A percentile compares a stretch with the other conserved stretches of the same genome.
Evolutionary conservation across 2,888 invertebrate genomes (phyloP).

Genomic region (Frankliniella intonsa): DNA sequence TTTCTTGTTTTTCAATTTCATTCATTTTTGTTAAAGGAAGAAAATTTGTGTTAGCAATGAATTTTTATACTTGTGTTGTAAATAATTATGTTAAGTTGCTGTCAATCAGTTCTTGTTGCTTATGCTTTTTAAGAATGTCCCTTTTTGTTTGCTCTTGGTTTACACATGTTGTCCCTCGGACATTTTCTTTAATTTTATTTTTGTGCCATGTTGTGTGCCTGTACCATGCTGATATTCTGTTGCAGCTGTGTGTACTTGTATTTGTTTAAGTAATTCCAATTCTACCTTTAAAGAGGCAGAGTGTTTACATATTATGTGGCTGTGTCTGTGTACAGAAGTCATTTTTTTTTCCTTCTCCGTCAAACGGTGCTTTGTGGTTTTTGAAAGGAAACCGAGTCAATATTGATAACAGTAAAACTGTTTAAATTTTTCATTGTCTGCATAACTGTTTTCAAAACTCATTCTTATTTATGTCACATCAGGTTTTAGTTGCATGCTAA

Average conservation of each 20-base stretch:
- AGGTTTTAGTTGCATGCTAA: no score
- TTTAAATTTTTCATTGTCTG: no score
- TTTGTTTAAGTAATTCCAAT: background rate
- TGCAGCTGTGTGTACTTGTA: background rate
- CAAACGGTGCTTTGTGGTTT: no score
- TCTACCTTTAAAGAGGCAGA: background rate
- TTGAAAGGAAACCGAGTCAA: no score
- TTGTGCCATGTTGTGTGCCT: slow-evolving; percentile 22
- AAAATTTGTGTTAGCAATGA: background rate
- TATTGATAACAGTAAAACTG: no score
- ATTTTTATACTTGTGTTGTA: background rate
- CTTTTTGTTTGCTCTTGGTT: slow-evolving; percentile 13
- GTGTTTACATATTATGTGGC: background rate
- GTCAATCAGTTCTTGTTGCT: background rate
- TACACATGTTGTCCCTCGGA: slow-evolving; percentile 26
- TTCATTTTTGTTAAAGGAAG: background rate
- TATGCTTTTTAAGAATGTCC: background rate
- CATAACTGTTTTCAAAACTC: no score
- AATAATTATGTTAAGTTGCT: background rate
- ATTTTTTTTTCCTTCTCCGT: no score
- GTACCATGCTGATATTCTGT: background rate
- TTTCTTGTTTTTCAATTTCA: background rate
- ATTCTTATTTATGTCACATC: no score
- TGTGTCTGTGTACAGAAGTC: slow-evolving; percentile 5
- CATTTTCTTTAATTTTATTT: background rate